Evolutionary conservation across 2,113 vertebrate species (phyloP), one percentile per base, ranked within the genome.

Genomic region (Picathartes gymnocephalus): DNA sequence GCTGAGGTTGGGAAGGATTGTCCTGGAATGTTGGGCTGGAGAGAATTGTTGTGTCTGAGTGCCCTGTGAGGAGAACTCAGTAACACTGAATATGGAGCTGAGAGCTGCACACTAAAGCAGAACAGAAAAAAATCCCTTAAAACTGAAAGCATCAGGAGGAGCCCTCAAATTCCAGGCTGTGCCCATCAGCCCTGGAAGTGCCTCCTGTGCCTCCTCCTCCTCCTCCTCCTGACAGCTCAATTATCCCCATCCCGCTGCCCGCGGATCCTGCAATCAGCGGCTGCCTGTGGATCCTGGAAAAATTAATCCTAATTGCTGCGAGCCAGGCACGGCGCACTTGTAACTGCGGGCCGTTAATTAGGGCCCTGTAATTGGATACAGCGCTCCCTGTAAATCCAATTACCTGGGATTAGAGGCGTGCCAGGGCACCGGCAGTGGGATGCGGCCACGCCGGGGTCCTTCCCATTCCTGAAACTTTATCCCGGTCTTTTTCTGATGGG

Each of bases 311-410:
- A 78, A 86, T 86, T 97, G 91, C 95, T 90, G 95, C 90, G 79
- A 97, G 95, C 86, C 76, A 95, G 95, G 91, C 92, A 71, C 92
- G 92, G 51, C 45, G 8, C 95, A 40, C 96, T 97, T 95, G 96
- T 96, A 97, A 94, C 90, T 85, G 79, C 44, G 94, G 88, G 90
- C 94, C 77, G 66, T 93, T 97, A 97, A 97, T 97, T 97, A 97
- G 94, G 88, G 81, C 70, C 28, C 84, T 47, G 95, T 97, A 97
- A 97, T 97, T 97, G 95, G 95, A 96, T 93, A 90, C 90, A 68
- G 96, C 70, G 13, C 86, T 92, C 88, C 78, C 92, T 64, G 90
- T 85, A 97, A 97, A 97, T 97, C 95, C 96, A 97, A 97, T 97
- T 97, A 97, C 87, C 89, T 81, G 81, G 91, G 94, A 96, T 96